Conservation (phyloP, 2,888 invertebrate species). For the Drosophila percnosoma region DNA sequence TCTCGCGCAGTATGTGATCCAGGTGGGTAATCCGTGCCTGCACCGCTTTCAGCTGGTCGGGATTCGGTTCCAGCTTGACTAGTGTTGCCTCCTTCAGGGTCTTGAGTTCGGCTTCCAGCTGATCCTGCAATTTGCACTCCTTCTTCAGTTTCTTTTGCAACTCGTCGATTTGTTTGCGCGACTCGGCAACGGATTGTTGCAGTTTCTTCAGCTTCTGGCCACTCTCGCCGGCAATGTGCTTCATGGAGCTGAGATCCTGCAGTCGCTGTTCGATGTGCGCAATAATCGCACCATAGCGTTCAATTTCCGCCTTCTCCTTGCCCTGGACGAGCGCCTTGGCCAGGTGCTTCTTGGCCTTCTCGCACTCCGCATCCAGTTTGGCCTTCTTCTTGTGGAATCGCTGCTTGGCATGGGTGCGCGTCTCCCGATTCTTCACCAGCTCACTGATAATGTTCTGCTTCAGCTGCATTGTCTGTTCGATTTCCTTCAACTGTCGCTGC, state of each 20-base stretch:
- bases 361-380: slow-evolving; percentile 87
- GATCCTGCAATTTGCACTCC: slow-evolving; percentile 90
- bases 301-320: slow-evolving; percentile 84
- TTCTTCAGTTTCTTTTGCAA: slow-evolving; percentile 90
- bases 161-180: slow-evolving; percentile 91
- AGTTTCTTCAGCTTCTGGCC: slow-evolving; percentile 89
- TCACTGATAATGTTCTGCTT: slow-evolving; percentile 91
- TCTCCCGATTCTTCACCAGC: slow-evolving; percentile 87
- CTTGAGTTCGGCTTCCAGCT: slow-evolving; percentile 88
- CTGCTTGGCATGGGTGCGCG: slow-evolving; percentile 87
- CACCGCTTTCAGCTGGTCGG: slow-evolving; percentile 88
- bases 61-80: slow-evolving; percentile 77
- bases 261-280: slow-evolving; percentile 86
- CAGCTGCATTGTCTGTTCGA: slow-evolving; percentile 88
- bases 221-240: slow-evolving; percentile 88
- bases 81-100: slow-evolving; percentile 85
- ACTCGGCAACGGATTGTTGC: slow-evolving; percentile 90
- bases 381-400: slow-evolving; percentile 88
- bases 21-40: slow-evolving; percentile 89
- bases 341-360: slow-evolving; percentile 86
- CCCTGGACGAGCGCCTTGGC: slow-evolving; percentile 86
- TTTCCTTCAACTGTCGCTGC: slow-evolving; percentile 89
- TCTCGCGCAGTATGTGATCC: slow-evolving; percentile 89
- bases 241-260: slow-evolving; percentile 86
- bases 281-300: slow-evolving; percentile 85